Conservation (phyloP, 2,797 vertebrate species). For the Bradypodion pumilum region DNA sequence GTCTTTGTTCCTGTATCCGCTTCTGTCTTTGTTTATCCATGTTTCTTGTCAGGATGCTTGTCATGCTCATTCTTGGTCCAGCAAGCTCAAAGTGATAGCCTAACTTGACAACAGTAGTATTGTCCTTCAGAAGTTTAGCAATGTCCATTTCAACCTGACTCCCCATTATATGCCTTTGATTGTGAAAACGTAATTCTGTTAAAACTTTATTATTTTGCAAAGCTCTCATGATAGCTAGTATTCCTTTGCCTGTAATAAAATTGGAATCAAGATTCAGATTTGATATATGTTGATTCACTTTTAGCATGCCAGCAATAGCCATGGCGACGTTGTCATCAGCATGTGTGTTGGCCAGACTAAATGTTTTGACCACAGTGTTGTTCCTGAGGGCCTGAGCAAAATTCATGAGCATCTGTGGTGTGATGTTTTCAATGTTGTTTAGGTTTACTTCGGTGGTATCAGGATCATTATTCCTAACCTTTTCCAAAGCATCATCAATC, state of each 20-base stretch:
- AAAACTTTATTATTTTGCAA: conserved; percentile 84
- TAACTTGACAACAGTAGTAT: conserved; percentile 89
- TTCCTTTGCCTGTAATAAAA: conserved; percentile 92
- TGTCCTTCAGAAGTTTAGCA: conserved; percentile 91
- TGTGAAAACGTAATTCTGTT: conserved; percentile 95
- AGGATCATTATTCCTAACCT: conserved; percentile 82
- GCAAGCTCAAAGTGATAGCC: conserved; percentile 97
- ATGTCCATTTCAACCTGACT: conserved; percentile 98
- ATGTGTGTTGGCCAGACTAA: conserved; percentile 92
- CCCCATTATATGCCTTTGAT: conserved; percentile 93
- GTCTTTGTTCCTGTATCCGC: conserved; percentile 88
- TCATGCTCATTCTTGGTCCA: conserved; percentile 96
- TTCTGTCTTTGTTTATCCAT: conserved; percentile 96
- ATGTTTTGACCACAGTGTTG: conserved; percentile 86
- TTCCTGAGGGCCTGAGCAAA: conserved; percentile 88
- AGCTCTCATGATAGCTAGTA: conserved; percentile 90
- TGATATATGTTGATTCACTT: conserved; percentile 84
- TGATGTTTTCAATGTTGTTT: conserved; percentile 95
- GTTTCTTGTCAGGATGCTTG: conserved; percentile 93
- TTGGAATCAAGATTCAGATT: conserved; percentile 95
- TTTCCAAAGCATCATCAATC: conserved; percentile 90
- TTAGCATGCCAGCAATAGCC: conserved; percentile 89
- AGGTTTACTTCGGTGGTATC: conserved; percentile 91
- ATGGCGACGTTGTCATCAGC: conserved; percentile 89
- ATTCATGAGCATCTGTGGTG: conserved; percentile 83